Evolutionary conservation across 2,797 vertebrate genomes (phyloP), one percentile per base, ranked within the genome.

Genomic region (Chrysocyon brachyurus): DNA sequence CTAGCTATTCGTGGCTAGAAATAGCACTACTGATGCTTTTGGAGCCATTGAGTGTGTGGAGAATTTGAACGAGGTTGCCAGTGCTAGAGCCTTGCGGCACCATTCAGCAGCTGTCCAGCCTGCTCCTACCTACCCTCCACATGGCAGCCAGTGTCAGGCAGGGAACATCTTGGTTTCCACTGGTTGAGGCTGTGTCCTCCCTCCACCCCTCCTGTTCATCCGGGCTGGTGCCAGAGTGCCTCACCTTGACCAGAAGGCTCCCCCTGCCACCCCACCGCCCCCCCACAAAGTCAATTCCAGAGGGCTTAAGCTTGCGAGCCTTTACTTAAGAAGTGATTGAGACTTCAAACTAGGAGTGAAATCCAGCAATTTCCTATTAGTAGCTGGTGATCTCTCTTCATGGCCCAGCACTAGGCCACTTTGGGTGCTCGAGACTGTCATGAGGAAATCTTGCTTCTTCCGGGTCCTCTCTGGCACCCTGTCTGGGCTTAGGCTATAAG

Each of bases 281-380:
- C 24, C 40, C 40, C 40, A 68, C 66, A 7, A 0, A 46, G 61
- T 81, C 81, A 90, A n/a, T 86, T 56, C 59, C 40, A 87, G 82
- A 89, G 56, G n/a, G 70, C 59, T 88, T 94, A 89, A 82, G 4
- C 56, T 26, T 17, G 28, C 73, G 94, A 87, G 54, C 61, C 54
- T 94, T 90, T 91, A 70, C 77, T 91, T 3, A 46, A n/a, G 66
- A 94, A 90, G 54, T 64, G 88, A 94, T 33, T 83, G 82, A 89
- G 61, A 63, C 59, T 92, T 85, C 90, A 57, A 73, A 57, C 78
- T 33, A 64, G 64, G 12, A 77, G 56, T 8, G 6, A 59, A 96
- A 89, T 82, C 59, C 87, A 83, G 72, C 52, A 2, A 64, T 83
- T 85, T 95, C 78, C 70, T 78, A 26, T 87, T 78, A 12, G 11